Evolutionary conservation across 1,140 invertebrate genomes (phyloP).

Genomic region (Medauroidea extradentata): DNA sequence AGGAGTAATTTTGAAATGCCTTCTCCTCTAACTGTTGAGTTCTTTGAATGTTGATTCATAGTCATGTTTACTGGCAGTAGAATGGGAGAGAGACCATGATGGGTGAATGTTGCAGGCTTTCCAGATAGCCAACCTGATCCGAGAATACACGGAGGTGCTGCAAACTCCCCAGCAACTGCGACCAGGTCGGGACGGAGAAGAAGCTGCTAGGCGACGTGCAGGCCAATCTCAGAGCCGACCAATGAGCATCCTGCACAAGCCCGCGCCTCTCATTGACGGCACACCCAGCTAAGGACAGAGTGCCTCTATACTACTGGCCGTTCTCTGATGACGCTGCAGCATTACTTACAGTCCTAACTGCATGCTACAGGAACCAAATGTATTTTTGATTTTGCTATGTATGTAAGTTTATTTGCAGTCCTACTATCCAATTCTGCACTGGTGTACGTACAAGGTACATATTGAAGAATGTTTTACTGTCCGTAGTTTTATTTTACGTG

Average conservation of each 20-base stretch:
- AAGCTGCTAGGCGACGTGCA: conserved; percentile 5
- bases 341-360: background rate
- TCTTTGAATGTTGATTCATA: no score
- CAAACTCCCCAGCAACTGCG: conserved; percentile 37
- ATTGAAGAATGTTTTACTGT: no score
- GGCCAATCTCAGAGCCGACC: conserved; percentile 39
- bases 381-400: background rate
- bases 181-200: conserved; percentile 12
- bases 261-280: conserved; percentile 50
- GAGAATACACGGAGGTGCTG: conserved; percentile 83
- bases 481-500: no score
- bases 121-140: conserved; percentile 89
- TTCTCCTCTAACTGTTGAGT: no score
- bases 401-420: background rate
- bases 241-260: conserved; percentile 49
- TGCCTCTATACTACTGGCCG: no score
- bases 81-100: no score
- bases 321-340: no score
- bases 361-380: background rate
- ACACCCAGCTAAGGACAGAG: conserved; percentile 39
- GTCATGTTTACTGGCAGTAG: no score
- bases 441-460: no score
- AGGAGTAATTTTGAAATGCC: no score
- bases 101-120: conserved; percentile 65
- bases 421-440: background rate